phyloP scores from a whole-genome alignment of 2,797 vertebrate species.

The Labeo calbasu region DNA sequence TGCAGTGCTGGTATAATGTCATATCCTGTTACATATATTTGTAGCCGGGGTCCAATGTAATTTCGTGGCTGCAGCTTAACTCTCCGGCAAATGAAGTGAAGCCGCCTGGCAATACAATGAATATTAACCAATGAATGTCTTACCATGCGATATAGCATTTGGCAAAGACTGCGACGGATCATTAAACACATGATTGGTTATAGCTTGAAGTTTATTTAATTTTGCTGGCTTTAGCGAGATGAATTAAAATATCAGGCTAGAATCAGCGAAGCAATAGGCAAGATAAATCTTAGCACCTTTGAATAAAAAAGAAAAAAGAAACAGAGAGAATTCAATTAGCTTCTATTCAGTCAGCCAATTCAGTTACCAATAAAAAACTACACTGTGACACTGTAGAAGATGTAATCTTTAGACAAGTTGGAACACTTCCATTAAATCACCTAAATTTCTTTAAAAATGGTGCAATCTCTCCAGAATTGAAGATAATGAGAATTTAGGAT shows the following conservation, averaged over 20 bases:
- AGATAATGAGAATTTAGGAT: slow-evolving; percentile 1
- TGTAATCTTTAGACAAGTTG: background rate
- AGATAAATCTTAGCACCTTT: slow-evolving; percentile 40
- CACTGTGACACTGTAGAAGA: too few relatives aligned
- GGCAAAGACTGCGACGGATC: slow-evolving; percentile 45
- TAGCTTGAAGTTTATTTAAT: slow-evolving; percentile 49
- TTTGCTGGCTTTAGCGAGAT: slow-evolving; percentile 44
- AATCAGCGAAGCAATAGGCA: slow-evolving; percentile 36
- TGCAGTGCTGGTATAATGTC: background rate
- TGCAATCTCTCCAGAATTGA: background rate
- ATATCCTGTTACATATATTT: background rate
- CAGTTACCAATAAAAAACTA: background rate
- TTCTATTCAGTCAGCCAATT: slow-evolving; percentile 7
- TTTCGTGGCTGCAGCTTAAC: background rate
- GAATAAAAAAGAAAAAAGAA: slow-evolving; percentile 2
- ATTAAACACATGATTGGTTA: slow-evolving; percentile 55
- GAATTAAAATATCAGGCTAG: slow-evolving; percentile 52
- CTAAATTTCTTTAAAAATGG: background rate
- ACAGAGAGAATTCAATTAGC: slow-evolving; percentile 4
- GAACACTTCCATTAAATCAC: background rate
- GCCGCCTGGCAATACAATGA: slow-evolving; percentile 50
- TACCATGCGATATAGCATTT: slow-evolving; percentile 49
- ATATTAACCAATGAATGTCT: slow-evolving; percentile 49
- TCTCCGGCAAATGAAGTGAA: slow-evolving; percentile 39
- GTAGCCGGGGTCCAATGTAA: background rate